Conservation (phyloP, 2,797 vertebrate species). For the Premnoplex brunnescens region DNA sequence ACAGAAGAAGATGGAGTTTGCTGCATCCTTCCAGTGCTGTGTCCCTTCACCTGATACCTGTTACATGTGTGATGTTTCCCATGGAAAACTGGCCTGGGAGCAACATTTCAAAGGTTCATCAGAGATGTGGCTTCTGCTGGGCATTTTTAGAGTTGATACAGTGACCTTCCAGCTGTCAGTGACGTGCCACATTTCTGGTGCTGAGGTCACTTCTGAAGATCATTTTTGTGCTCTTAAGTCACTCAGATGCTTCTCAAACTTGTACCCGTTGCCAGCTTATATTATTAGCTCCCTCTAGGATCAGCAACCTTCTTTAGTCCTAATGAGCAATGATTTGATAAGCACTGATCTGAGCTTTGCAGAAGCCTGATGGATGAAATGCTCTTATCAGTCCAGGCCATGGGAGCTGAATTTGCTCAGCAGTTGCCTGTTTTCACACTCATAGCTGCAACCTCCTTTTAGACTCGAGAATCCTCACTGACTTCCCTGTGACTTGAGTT, state of each 20-base stretch:
- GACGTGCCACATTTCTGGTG: not conserved
- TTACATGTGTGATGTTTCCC: fast-evolving
- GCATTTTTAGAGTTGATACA: not conserved
- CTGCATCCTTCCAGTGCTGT: not conserved
- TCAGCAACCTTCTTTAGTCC: not conserved
- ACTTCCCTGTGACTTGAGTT: not conserved
- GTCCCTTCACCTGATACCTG: not conserved
- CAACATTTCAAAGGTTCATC: not conserved
- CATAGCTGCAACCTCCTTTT: not conserved
- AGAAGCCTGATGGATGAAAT: not conserved
- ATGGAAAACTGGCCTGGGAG: not conserved
- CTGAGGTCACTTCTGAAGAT: not conserved
- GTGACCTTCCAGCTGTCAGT: not conserved
- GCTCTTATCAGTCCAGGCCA: not conserved
- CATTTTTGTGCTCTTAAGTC: not conserved
- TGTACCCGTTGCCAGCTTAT: not conserved
- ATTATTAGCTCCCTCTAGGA: not conserved
- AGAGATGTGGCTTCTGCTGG: not conserved
- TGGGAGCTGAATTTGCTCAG: not conserved
- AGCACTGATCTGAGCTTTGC: not conserved
- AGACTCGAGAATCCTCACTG: not conserved
- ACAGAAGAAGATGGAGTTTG: not conserved
- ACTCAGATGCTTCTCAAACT: not conserved
- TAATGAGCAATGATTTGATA: not conserved
- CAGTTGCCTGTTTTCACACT: not conserved